These are phyloP conservation scores for Halcyon smyrnensis DNA, from an alignment of 2,797 vertebrate genomes.

Conservation along the genomic window DNA sequence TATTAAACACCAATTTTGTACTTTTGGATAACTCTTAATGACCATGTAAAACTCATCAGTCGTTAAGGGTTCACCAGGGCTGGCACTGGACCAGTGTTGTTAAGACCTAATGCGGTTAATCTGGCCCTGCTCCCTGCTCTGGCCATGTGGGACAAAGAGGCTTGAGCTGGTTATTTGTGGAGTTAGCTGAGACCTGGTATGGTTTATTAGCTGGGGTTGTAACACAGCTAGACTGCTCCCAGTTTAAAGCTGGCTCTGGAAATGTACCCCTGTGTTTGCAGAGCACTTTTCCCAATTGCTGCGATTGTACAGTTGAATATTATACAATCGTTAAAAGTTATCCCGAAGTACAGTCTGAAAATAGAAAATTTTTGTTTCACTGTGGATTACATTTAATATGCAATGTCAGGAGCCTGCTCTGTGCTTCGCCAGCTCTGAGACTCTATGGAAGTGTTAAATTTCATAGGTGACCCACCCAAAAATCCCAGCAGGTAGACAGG, in stretches of 20 bases:
- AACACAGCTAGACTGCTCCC: not conserved
- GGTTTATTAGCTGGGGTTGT: not conserved
- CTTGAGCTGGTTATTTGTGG: constrained; percentile 50
- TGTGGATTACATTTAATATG: not conserved
- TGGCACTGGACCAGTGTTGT: not conserved
- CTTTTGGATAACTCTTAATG: not conserved
- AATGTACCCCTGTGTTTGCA: not conserved
- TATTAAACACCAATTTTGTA: not conserved
- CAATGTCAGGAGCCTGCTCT: not conserved
- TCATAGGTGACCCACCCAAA: not conserved
- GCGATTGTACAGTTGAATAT: not conserved
- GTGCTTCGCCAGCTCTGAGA: constrained; percentile 6
- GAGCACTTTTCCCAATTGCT: constrained; percentile 7
- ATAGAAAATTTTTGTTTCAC: not conserved
- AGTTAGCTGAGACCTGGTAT: not conserved
- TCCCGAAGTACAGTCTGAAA: not conserved
- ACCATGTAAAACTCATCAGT: not conserved
- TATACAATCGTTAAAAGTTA: not conserved
- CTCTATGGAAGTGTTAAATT: not conserved
- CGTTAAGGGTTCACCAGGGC: not conserved
- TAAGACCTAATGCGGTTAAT: constrained; percentile 42
- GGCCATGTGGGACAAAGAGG: constrained; percentile 13
- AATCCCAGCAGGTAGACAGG: not conserved
- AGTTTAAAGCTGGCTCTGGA: not conserved
- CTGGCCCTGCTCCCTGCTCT: not conserved